Evolutionary conservation across 2,797 vertebrate genomes (phyloP).

Genomic region (Margarornis squamiger): DNA sequence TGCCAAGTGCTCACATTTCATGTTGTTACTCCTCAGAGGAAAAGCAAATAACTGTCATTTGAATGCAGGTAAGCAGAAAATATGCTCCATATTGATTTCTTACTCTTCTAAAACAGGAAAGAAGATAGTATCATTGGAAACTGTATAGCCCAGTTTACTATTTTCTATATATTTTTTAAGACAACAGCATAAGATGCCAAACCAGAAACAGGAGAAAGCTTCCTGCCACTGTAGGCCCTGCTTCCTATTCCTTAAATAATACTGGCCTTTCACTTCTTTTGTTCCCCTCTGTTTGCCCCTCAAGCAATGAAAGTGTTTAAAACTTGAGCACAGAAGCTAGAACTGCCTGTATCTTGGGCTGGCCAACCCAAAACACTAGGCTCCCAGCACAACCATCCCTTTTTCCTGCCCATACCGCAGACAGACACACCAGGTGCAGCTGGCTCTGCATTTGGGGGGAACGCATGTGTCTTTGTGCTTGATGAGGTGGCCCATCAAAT

Average conservation of each 20-base stretch:
- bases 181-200: neutral
- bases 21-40: neutral
- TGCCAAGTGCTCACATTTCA: neutral
- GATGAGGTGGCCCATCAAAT: neutral
- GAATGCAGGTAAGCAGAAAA: neutral
- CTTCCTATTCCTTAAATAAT: neutral
- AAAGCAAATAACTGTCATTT: neutral
- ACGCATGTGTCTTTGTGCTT: neutral
- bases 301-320: neutral
- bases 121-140: neutral
- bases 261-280: neutral
- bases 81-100: neutral
- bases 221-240: neutral
- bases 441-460: accelerated
- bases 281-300: neutral
- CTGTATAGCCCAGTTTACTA: neutral
- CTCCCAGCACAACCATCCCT: neutral
- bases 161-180: neutral
- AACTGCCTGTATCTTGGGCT: neutral
- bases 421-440: neutral
- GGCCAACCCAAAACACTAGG: neutral
- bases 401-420: neutral
- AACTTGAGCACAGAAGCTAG: neutral
- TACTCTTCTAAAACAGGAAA: neutral
- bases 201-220: neutral